Conservation (phyloP, 1,140 invertebrate species). For the Thaumetopoea pityocampa region DNA sequence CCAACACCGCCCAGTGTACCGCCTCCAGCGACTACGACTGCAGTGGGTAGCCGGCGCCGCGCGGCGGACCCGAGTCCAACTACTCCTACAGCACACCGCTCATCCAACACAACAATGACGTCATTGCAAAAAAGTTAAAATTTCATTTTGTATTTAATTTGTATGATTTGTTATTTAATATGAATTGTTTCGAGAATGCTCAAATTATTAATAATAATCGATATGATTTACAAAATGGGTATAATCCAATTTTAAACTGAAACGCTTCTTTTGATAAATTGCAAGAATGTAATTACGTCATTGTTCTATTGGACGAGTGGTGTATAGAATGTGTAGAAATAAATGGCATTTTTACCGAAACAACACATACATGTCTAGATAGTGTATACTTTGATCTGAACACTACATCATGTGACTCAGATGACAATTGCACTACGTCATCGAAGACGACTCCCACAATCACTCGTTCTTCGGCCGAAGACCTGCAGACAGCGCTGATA, state of each 20-base stretch:
- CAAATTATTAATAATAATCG: too few species aligned
- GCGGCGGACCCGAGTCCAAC: conserved; percentile 29
- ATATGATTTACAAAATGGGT: too few species aligned
- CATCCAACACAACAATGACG: too few species aligned
- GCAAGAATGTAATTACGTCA: too few species aligned
- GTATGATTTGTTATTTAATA: too few species aligned
- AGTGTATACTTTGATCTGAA: conserved; percentile 35
- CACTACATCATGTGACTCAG: conserved; percentile 36
- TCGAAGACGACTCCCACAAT: conserved; percentile 23
- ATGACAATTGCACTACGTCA: conserved; percentile 33
- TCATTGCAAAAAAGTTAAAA: too few species aligned
- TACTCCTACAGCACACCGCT: conserved; percentile 26
- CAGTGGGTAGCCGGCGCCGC: conserved; percentile 24
- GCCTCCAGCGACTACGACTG: conserved; percentile 46
- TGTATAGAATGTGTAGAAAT: conserved; percentile 40
- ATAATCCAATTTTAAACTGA: too few species aligned
- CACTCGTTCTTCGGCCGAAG: conserved; percentile 36
- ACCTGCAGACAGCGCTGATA: conserved; percentile 32
- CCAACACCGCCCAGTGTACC: conserved; percentile 27
- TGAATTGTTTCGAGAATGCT: too few species aligned
- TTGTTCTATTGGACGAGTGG: too few species aligned
- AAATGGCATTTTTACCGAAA: conserved; percentile 27
- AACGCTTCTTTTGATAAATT: too few species aligned
- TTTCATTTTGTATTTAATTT: too few species aligned
- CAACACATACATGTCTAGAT: conserved; percentile 24